Percentiles rank a stretch among this genome's conserved stretches.
phyloP scores from a whole-genome alignment of 2,888 invertebrate genomes.

The Suillia variegata region DNA sequence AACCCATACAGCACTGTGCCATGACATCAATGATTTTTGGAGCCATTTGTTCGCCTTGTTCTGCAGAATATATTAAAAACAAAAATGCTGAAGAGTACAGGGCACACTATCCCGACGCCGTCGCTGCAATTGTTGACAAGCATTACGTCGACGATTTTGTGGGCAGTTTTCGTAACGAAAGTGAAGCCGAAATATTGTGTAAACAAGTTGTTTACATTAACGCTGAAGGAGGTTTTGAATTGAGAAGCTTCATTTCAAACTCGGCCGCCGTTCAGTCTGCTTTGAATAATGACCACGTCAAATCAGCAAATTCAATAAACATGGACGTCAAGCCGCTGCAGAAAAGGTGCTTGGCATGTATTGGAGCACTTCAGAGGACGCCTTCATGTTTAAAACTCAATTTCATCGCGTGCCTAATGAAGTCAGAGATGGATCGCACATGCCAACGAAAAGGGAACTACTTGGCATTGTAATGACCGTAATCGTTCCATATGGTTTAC shows the following conservation, averaged over 20 bases:
- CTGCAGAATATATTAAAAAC: constrained; percentile 32
- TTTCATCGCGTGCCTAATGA: constrained; percentile 8
- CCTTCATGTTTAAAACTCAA: constrained; percentile 16
- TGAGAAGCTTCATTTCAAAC: constrained; percentile 18
- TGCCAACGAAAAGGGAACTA: constrained; percentile 23
- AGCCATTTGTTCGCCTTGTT: constrained; percentile 32
- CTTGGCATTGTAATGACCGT: constrained; percentile 16
- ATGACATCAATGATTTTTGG: constrained; percentile 35
- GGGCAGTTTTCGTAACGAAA: constrained; percentile 17
- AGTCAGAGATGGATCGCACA: neutral
- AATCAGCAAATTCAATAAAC: neutral
- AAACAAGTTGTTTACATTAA: constrained; percentile 11
- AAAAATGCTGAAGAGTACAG: constrained; percentile 13
- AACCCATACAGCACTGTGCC: constrained; percentile 26
- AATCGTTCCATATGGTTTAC: constrained; percentile 29
- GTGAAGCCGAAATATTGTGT: constrained; percentile 17
- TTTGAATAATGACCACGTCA: no score
- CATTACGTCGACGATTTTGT: constrained; percentile 30
- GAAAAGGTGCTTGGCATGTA: constrained; percentile 29
- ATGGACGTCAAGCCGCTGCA: neutral
- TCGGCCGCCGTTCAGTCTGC: neutral
- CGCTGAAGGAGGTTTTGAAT: constrained; percentile 12
- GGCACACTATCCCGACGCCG: constrained; percentile 11
- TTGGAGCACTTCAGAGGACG: constrained; percentile 27
- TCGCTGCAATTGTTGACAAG: constrained; percentile 16